A percentile compares a stretch with the other conserved stretches of the same genome.
Conservation (phyloP, 2,888 invertebrate genomes). For the Callosobruchus maculatus region DNA sequence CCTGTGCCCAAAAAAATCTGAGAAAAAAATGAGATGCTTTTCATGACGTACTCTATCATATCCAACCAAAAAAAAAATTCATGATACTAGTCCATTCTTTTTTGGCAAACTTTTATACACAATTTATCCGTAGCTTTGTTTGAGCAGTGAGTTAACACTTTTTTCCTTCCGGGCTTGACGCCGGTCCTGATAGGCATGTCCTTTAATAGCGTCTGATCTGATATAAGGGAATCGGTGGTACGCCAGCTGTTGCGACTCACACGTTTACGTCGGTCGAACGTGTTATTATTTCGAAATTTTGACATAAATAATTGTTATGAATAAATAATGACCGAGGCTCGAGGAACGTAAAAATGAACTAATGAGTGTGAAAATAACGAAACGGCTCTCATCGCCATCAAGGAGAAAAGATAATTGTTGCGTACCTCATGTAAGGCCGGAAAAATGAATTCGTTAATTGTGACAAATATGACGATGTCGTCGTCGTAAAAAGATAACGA, state of each 20-base stretch:
- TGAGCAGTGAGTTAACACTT: too few species aligned
- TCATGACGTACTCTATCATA: too few species aligned
- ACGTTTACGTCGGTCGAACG: background rate
- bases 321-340: slow-evolving; percentile 27
- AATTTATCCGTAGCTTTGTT: too few species aligned
- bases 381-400: background rate
- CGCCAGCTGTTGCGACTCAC: background rate
- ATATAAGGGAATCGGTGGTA: slow-evolving; percentile 33
- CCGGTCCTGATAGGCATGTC: background rate
- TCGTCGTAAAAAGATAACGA: background rate
- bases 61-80: too few species aligned
- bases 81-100: too few species aligned
- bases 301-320: slow-evolving; percentile 38
- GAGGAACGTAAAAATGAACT: background rate
- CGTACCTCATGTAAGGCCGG: background rate
- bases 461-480: background rate
- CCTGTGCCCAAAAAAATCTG: too few species aligned
- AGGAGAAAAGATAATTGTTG: background rate
- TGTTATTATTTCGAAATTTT: slow-evolving; percentile 34
- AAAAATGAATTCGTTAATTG: background rate
- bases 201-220: slow-evolving; percentile 23
- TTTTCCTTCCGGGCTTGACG: slow-evolving; percentile 15
- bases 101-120: too few species aligned
- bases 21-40: too few species aligned
- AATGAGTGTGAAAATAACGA: background rate